These are phyloP conservation scores for Volucella bombylans DNA, from an alignment of 2,888 invertebrate species.

Conservation along the genomic window DNA sequence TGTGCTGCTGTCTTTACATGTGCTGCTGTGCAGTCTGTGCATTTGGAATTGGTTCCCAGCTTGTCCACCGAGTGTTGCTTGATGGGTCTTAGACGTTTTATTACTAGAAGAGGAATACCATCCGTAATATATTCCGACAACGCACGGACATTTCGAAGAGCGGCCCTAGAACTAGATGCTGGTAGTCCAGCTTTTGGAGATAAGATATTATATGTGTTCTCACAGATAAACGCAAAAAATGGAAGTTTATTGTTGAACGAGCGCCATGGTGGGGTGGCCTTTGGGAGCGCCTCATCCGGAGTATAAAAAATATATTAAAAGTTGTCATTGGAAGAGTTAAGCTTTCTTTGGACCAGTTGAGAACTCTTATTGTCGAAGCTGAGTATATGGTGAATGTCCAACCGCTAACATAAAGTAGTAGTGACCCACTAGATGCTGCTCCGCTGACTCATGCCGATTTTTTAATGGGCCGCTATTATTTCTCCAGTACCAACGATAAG, in stretches of 20 bases:
- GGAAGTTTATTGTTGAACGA: too few relatives aligned
- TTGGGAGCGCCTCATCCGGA: conserved; percentile 37
- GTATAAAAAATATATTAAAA: conserved; percentile 50
- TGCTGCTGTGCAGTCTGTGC: conserved; percentile 18
- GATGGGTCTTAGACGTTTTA: conserved; percentile 42
- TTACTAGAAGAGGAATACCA: conserved; percentile 23
- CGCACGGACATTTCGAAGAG: conserved; percentile 42
- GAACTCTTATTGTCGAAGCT: too few relatives aligned
- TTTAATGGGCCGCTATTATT: neutral
- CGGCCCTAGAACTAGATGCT: too few relatives aligned
- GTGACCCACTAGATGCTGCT: too few relatives aligned
- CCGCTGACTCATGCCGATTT: too few relatives aligned
- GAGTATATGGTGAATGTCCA: too few relatives aligned
- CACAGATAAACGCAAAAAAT: too few relatives aligned
- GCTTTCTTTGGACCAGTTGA: too few relatives aligned
- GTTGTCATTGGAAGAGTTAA: conserved; percentile 46
- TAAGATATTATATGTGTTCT: too few relatives aligned
- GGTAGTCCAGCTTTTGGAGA: too few relatives aligned
- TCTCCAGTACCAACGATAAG: neutral
- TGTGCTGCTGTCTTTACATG: conserved; percentile 27
- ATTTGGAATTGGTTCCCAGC: conserved; percentile 10
- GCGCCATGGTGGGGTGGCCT: too few relatives aligned
- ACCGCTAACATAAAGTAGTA: too few relatives aligned
- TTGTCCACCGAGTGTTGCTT: conserved; percentile 5
- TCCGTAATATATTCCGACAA: conserved; percentile 40